Percentiles rank a stretch among this genome's conserved stretches.
Evolutionary conservation across 2,888 invertebrate genomes (phyloP).

Genomic region (Lasioglossum figueresi): DNA sequence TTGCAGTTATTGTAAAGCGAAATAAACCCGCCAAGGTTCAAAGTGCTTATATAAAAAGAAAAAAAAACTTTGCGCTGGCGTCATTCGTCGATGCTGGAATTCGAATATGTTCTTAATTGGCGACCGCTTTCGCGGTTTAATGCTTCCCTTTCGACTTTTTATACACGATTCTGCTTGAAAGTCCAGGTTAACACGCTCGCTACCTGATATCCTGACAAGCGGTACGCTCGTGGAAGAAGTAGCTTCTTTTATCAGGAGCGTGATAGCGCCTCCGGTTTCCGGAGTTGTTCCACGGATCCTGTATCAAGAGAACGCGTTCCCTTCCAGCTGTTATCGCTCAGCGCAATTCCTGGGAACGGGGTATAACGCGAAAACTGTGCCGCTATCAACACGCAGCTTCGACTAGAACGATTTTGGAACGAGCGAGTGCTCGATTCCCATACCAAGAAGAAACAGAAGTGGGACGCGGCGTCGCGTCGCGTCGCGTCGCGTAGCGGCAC

Average conservation of each 20-base stretch:
- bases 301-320: neutral
- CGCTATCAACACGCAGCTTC: slow-evolving; percentile 15
- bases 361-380: slow-evolving; percentile 13
- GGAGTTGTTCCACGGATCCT: neutral
- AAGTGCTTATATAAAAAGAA: no score
- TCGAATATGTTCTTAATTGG: neutral
- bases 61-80: no score
- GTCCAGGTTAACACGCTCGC: no score
- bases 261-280: neutral
- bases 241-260: neutral
- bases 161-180: neutral
- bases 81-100: neutral
- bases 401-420: neutral
- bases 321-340: neutral
- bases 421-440: neutral
- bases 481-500: no score
- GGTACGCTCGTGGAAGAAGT: neutral
- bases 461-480: neutral
- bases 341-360: neutral
- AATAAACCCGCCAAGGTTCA: no score
- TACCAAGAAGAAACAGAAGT: neutral
- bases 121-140: neutral
- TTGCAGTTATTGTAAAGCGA: no score
- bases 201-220: neutral
- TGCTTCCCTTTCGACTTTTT: neutral